These are phyloP conservation scores for Pteronotus mesoamericanus DNA, from an alignment of 2,797 vertebrate genomes.

Conservation along the genomic window DNA sequence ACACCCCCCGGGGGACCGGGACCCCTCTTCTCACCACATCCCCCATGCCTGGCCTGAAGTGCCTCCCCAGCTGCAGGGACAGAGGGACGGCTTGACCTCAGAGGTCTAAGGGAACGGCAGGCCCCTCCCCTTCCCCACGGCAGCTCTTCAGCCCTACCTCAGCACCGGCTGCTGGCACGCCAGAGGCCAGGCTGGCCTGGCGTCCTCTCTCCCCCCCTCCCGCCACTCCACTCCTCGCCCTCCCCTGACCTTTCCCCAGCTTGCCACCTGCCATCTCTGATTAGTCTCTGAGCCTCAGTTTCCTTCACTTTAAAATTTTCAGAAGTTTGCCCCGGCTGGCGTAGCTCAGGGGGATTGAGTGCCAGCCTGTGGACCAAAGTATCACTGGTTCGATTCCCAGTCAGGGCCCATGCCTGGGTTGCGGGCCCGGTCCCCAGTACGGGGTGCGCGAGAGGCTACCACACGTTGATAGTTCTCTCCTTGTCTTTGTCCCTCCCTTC, in stretches of 20 bases:
- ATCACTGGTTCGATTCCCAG: no score
- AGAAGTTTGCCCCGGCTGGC: no score
- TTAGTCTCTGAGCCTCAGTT: not conserved
- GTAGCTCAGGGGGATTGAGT: no score
- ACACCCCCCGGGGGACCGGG: fast-evolving
- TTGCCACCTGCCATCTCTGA: no score
- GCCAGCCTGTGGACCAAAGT: no score
- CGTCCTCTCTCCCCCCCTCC: fast-evolving
- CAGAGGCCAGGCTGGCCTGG: no score
- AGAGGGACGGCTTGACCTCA: not conserved
- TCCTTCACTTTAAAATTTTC: not conserved
- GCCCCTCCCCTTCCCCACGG: not conserved
- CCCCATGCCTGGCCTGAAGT: fast-evolving
- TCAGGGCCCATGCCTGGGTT: no score
- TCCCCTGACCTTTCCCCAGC: not conserved
- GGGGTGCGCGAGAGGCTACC: no score
- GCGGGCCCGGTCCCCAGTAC: no score
- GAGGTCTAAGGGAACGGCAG: not conserved
- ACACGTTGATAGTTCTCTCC: no score
- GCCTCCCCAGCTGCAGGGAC: not conserved
- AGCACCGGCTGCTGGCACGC: not conserved
- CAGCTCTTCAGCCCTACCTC: not conserved
- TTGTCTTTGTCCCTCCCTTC: no score
- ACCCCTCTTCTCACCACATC: not conserved
- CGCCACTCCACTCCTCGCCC: no score